Percentiles rank a stretch among this genome's conserved stretches.
phyloP scores from a whole-genome alignment of 2,888 invertebrate genomes.

The Tetragnatha montana region DNA sequence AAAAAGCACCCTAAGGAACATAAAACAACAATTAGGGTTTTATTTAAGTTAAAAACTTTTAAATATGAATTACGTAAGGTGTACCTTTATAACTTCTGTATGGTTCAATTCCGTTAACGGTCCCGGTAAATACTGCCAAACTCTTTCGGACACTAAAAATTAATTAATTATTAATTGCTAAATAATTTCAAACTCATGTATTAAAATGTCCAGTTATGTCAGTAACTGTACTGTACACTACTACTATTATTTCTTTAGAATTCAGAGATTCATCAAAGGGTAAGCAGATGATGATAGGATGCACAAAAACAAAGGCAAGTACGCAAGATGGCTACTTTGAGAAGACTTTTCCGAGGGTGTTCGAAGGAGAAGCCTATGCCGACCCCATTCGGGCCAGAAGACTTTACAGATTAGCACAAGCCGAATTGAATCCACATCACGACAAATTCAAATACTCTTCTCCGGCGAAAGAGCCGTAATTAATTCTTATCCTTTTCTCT shows the following conservation, averaged over 20 bases:
- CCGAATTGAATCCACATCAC: slow-evolving; percentile 12
- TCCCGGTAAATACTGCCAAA: too few relatives aligned
- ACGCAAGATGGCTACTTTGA: slow-evolving; percentile 57
- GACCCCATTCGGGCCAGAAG: slow-evolving; percentile 51
- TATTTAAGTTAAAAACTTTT: too few relatives aligned
- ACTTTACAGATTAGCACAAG: slow-evolving; percentile 27
- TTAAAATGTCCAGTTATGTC: too few relatives aligned
- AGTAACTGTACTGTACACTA: too few relatives aligned
- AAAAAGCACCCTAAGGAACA: too few relatives aligned
- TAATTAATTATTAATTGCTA: too few relatives aligned
- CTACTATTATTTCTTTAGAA: slow-evolving; percentile 28
- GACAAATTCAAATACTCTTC: slow-evolving; percentile 33
- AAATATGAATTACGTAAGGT: too few relatives aligned
- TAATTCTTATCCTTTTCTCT: background rate
- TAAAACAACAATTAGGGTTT: too few relatives aligned
- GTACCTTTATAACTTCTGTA: too few relatives aligned
- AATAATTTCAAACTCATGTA: too few relatives aligned
- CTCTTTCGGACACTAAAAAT: too few relatives aligned
- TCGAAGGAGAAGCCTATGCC: slow-evolving; percentile 58
- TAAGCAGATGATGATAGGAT: slow-evolving; percentile 55
- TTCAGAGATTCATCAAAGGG: slow-evolving; percentile 47
- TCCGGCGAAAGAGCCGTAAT: slow-evolving; percentile 56
- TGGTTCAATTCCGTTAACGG: too few relatives aligned
- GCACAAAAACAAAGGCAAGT: slow-evolving; percentile 15
- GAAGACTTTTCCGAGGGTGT: slow-evolving; percentile 23